Evolutionary conservation across 2,113 vertebrate species (phyloP), one percentile per base, ranked within the genome.

Genomic region (Speoplatyrhinus poulsoni): DNA sequence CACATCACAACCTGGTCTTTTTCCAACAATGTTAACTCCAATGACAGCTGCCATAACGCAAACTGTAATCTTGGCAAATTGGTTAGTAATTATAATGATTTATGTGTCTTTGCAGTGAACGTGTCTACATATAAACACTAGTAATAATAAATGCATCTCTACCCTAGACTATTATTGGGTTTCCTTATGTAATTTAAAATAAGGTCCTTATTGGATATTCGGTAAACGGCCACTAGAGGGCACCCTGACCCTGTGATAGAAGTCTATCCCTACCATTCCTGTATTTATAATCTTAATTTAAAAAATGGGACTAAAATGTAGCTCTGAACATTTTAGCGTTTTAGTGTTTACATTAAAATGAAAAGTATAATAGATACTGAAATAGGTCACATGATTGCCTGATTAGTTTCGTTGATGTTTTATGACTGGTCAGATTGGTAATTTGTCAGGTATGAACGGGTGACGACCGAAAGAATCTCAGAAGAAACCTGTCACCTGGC

Each of bases 401-500:
- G 49, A 11, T 50, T 12, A 11, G 49, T 50, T 50, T 12, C 10
- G 13, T 50, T 11, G 49, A 50, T 50, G 49, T 11, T 50, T 50
- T 60, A 32, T 19, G 53, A 4, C 41, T 9, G 33, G 61, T 50
- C 36, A 59, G 9, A 19, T 9, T 0, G 53, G 57, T 63, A 63
- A 70, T 60, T 7, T 13, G 7, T 26, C 32, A 6, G 52, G 61
- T 53, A 17, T 19, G 41, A 36, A 6, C 57, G 61, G 52, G 26
- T 19, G 48, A 58, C 19, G 67, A 13, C 32, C 3, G 46, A 2
- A 55, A 49, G 72, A 56, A 60, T 52, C 32, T 12, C 6, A 52
- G 7, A 41, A 41, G 0, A 15, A 46, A 69, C 63, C 72, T 56
- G 62, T 70, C 63, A 65, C 67, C 75, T 71, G 59, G 59, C 46